phyloP scores from a whole-genome alignment of 2,797 vertebrate species.

The Masticophis lateralis region DNA sequence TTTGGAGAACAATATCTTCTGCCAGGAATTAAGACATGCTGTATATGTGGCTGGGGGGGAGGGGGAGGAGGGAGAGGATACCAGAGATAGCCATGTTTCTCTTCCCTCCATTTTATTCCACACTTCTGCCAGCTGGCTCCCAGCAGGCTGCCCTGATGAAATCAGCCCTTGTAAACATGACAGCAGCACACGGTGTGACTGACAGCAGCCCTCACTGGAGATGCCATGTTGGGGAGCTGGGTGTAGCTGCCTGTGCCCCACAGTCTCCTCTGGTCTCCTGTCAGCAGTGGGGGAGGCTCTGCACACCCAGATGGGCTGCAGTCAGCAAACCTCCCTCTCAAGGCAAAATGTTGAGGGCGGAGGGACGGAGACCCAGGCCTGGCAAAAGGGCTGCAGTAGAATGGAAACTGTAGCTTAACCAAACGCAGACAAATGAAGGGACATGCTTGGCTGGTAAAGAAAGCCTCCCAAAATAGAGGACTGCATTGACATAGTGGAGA shows the following conservation, averaged over 20 bases:
- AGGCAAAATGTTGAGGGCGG: background rate
- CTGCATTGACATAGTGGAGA: background rate
- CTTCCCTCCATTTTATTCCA: background rate
- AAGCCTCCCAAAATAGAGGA: background rate
- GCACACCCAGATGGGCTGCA: background rate
- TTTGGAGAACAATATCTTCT: background rate
- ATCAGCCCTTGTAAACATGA: background rate
- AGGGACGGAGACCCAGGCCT: background rate
- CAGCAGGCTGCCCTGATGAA: background rate
- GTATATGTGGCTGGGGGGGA: background rate
- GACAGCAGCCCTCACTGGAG: background rate
- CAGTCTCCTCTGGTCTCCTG: background rate
- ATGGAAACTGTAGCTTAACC: background rate
- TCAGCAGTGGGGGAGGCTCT: background rate
- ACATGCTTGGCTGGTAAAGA: background rate
- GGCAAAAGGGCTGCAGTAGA: background rate
- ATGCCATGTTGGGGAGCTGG: background rate
- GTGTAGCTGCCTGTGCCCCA: background rate
- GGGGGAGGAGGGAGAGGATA: background rate
- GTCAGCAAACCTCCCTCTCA: background rate
- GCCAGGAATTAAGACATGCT: background rate
- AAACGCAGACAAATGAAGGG: background rate
- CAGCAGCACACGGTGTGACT: background rate
- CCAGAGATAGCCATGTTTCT: background rate
- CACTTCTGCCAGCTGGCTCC: background rate